A percentile compares a stretch with the other conserved stretches of the same genome.
Evolutionary conservation across 2,113 vertebrate species (phyloP).

Genomic region (Silurus glanis): DNA sequence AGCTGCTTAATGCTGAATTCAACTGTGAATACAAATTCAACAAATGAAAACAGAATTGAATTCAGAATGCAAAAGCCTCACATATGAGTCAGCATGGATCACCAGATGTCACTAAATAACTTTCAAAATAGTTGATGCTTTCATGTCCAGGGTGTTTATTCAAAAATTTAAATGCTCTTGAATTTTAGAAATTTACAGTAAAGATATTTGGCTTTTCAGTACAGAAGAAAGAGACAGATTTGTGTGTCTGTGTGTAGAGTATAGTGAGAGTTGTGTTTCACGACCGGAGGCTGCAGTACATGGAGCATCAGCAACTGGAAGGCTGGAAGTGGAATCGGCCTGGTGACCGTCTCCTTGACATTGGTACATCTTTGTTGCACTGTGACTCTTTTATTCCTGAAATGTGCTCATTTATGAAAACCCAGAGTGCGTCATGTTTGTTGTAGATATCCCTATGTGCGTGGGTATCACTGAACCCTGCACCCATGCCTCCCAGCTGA

Average conservation of each 20-base stretch:
- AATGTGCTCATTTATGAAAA: neutral
- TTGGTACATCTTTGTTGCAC: conserved; percentile 73
- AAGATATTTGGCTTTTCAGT: neutral
- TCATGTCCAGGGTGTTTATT: neutral
- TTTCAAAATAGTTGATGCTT: neutral
- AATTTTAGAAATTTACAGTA: neutral
- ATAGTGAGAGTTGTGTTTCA: conserved; percentile 97
- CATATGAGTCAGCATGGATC: neutral
- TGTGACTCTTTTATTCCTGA: neutral
- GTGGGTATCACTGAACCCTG: conserved; percentile 94
- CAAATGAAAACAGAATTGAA: neutral
- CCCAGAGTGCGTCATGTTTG: conserved; percentile 23
- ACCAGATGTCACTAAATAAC: neutral
- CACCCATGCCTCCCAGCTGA: conserved; percentile 92
- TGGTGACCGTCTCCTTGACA: conserved; percentile 92
- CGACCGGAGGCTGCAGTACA: conserved; percentile 94
- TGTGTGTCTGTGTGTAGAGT: conserved; percentile 76
- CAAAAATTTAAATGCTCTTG: neutral
- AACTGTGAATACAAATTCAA: neutral
- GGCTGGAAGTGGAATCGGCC: conserved; percentile 97
- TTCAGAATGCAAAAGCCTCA: neutral
- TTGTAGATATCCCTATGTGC: conserved; percentile 94
- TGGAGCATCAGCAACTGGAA: conserved; percentile 96
- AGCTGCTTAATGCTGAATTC: neutral
- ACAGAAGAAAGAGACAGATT: neutral